Percentiles rank a stretch among this genome's conserved stretches.
phyloP scores from a whole-genome alignment of 2,797 vertebrate genomes.

The Sebastes dallii region DNA sequence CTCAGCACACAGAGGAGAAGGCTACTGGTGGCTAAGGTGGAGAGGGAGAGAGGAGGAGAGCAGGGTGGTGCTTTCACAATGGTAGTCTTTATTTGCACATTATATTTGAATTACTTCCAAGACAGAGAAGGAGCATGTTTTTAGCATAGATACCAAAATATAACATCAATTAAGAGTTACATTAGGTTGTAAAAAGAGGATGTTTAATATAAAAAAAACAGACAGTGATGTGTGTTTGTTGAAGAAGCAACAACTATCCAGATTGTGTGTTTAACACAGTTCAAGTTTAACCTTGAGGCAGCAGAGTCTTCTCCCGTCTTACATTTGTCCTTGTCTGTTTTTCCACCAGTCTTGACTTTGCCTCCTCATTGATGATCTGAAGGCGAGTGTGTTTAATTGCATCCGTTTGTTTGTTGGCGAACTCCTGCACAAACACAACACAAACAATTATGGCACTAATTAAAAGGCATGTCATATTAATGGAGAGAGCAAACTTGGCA shows the following conservation, averaged over 20 bases:
- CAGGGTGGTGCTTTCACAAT: not conserved
- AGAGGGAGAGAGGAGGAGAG: constrained; percentile 14
- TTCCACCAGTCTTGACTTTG: constrained; percentile 66
- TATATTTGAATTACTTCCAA: constrained; percentile 8
- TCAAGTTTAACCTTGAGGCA: constrained; percentile 59
- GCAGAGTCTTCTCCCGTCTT: constrained; percentile 39
- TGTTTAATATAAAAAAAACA: not conserved
- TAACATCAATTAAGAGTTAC: not conserved
- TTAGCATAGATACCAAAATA: constrained; percentile 1
- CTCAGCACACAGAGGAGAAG: constrained; percentile 63
- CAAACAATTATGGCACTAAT: constrained; percentile 81
- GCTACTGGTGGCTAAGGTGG: constrained; percentile 31
- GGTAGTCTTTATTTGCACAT: constrained; percentile 44
- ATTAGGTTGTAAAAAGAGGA: not conserved
- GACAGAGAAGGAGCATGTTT: not conserved
- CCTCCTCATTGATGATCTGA: constrained; percentile 74
- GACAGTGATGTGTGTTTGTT: constrained; percentile 1
- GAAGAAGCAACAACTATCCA: constrained; percentile 4
- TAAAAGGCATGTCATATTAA: constrained; percentile 78
- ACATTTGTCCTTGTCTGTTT: constrained; percentile 62
- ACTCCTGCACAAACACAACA: constrained; percentile 80
- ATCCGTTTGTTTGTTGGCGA: constrained; percentile 77
- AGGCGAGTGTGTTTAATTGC: constrained; percentile 76
- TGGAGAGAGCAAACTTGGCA: constrained; percentile 63
- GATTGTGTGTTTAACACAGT: constrained; percentile 23